phyloP scores from a whole-genome alignment of 2,888 invertebrate genomes.

The Seira musarum region DNA sequence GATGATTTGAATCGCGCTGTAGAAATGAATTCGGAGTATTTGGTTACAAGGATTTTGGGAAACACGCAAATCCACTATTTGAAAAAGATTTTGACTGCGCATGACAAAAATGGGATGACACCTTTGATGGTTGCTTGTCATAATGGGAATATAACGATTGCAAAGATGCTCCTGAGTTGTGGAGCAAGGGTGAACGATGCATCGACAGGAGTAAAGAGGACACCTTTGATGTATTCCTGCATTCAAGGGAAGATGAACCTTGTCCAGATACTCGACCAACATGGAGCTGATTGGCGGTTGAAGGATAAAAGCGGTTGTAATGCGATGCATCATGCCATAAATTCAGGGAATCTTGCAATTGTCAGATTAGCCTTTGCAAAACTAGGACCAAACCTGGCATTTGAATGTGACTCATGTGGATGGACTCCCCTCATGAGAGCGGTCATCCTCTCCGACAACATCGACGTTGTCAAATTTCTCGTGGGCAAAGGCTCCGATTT shows the following conservation, averaged over 20 bases:
- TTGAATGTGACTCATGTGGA: constrained; percentile 65
- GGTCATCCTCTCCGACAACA: constrained; percentile 61
- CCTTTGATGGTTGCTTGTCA: constrained; percentile 69
- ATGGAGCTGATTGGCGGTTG: constrained; percentile 67
- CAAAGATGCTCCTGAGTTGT: constrained; percentile 65
- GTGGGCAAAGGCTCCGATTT: constrained; percentile 62
- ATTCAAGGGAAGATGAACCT: constrained; percentile 64
- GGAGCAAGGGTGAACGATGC: constrained; percentile 67
- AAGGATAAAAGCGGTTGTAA: constrained; percentile 69
- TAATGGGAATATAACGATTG: constrained; percentile 66
- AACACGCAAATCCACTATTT: constrained; percentile 42
- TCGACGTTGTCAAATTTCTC: constrained; percentile 63
- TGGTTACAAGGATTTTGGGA: constrained; percentile 62
- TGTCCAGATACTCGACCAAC: constrained; percentile 63
- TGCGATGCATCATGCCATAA: constrained; percentile 69
- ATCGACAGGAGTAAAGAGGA: constrained; percentile 64
- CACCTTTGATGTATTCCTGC: constrained; percentile 70
- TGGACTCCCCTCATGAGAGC: constrained; percentile 70
- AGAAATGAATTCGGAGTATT: constrained; percentile 62
- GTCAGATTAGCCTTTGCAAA: constrained; percentile 65
- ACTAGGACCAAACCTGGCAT: constrained; percentile 61
- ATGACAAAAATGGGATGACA: constrained; percentile 68
- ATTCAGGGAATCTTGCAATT: constrained; percentile 64
- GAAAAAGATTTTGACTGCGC: constrained; percentile 56
- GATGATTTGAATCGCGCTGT: constrained; percentile 66